Evolutionary conservation across 2,888 invertebrate species (phyloP).

Genomic region (Abscondita cerata): DNA sequence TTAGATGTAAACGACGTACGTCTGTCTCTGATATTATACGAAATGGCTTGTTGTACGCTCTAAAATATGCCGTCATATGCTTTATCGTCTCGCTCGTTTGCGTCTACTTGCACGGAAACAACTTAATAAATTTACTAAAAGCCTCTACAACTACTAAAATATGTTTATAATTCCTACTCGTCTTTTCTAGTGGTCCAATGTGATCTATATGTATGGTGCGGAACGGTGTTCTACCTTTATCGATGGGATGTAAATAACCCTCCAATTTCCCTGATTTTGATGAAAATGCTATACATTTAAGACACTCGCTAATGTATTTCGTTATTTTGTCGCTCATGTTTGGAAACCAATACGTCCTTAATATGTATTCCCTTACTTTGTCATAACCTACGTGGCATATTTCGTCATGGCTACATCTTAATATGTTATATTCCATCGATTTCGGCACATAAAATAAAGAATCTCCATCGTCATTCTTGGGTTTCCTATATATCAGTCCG

Average conservation of each 20-base stretch:
- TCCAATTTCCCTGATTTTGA: slow-evolving; percentile 38
- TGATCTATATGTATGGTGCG: slow-evolving; percentile 5
- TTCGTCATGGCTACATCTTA: slow-evolving; percentile 42
- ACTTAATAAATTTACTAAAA: no score
- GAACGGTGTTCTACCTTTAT: slow-evolving; percentile 23
- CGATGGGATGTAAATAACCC: slow-evolving; percentile 38
- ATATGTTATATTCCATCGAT: background rate
- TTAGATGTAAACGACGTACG: no score
- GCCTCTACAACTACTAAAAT: no score
- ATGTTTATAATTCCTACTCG: background rate
- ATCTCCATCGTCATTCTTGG: background rate
- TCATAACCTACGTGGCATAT: slow-evolving; percentile 48
- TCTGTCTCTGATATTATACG: no score
- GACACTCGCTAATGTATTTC: slow-evolving; percentile 43
- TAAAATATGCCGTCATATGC: no score
- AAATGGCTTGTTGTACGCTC: no score
- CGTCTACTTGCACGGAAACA: no score
- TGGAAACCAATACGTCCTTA: slow-evolving; percentile 46
- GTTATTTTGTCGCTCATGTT: slow-evolving; percentile 19
- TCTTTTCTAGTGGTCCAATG: slow-evolving; percentile 28
- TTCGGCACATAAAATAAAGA: slow-evolving; percentile 36
- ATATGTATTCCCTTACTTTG: slow-evolving; percentile 41
- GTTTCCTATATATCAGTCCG: slow-evolving; percentile 23
- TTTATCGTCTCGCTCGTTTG: no score
- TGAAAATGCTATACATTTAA: slow-evolving; percentile 43